Percentiles rank a stretch among this genome's conserved stretches.
phyloP scores from a whole-genome alignment of 2,113 vertebrate genomes.

The Pitta sordida region DNA sequence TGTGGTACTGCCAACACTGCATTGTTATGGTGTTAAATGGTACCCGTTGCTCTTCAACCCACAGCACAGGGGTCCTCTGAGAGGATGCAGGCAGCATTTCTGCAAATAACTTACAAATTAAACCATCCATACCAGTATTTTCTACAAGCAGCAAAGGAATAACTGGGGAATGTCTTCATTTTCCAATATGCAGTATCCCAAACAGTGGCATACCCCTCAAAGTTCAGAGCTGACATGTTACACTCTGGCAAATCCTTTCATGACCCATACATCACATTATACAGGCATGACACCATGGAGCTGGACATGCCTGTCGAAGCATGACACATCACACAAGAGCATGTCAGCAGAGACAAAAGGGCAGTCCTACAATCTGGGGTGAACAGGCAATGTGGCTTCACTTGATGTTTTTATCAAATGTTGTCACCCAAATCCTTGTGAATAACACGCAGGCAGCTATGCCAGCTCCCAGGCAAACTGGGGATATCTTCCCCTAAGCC shows the following conservation, averaged over 20 bases:
- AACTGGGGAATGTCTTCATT: background rate
- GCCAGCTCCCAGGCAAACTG: background rate
- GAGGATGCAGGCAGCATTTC: background rate
- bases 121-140: background rate
- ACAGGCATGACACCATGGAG: background rate
- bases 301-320: background rate
- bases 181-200: background rate
- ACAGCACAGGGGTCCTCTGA: too few relatives aligned
- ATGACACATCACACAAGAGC: background rate
- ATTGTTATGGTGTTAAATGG: too few relatives aligned
- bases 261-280: background rate
- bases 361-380: background rate
- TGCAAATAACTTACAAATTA: background rate
- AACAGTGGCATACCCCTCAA: background rate
- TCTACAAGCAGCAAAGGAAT: background rate
- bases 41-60: too few relatives aligned
- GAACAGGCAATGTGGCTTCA: background rate
- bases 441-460: background rate
- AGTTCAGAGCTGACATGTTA: background rate
- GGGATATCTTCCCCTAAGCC: background rate
- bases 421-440: background rate
- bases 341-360: background rate
- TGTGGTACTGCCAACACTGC: too few relatives aligned
- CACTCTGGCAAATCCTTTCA: background rate
- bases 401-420: constrained; percentile 3